Conservation (phyloP, 1,140 invertebrate species). For the Pseudobourletiella spinata region DNA sequence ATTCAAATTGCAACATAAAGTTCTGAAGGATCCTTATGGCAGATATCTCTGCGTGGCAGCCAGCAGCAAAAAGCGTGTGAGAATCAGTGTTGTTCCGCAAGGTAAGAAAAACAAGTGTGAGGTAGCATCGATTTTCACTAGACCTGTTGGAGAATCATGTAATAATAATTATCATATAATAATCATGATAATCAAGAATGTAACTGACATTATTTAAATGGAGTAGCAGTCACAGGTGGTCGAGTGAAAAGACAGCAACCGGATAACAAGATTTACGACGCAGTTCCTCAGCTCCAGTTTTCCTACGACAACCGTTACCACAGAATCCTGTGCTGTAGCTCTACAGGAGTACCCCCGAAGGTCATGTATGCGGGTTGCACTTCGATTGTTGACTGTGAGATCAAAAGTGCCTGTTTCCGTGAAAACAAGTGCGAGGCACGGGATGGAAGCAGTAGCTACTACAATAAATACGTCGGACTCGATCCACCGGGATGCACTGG, state of each 20-base stretch:
- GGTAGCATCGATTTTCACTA: background rate
- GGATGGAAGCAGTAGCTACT: background rate
- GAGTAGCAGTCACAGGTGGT: background rate
- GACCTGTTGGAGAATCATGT: background rate
- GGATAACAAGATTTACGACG: background rate
- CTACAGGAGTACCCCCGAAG: constrained; percentile 10
- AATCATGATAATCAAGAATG: background rate
- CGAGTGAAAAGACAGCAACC: constrained; percentile 5
- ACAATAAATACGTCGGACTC: constrained; percentile 16
- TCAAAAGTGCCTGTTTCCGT: constrained; percentile 27
- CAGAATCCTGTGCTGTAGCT: constrained; percentile 11
- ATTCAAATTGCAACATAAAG: constrained; percentile 4
- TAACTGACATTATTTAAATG: background rate
- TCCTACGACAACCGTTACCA: constrained; percentile 24
- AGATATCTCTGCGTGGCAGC: constrained; percentile 18
- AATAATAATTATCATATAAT: background rate
- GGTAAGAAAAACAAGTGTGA: constrained; percentile 1
- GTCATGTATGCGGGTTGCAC: constrained; percentile 20
- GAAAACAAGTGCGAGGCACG: constrained; percentile 22
- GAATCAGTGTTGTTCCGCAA: constrained; percentile 18
- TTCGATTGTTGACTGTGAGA: constrained; percentile 23
- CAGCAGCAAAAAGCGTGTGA: constrained; percentile 9
- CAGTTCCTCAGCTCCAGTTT: constrained; percentile 7
- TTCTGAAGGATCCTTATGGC: constrained; percentile 19
- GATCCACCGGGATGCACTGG: constrained; percentile 16